A percentile compares a stretch with the other conserved stretches of the same genome.
Evolutionary conservation across 2,113 vertebrate species (phyloP).

Genomic region (Astur gentilis): DNA sequence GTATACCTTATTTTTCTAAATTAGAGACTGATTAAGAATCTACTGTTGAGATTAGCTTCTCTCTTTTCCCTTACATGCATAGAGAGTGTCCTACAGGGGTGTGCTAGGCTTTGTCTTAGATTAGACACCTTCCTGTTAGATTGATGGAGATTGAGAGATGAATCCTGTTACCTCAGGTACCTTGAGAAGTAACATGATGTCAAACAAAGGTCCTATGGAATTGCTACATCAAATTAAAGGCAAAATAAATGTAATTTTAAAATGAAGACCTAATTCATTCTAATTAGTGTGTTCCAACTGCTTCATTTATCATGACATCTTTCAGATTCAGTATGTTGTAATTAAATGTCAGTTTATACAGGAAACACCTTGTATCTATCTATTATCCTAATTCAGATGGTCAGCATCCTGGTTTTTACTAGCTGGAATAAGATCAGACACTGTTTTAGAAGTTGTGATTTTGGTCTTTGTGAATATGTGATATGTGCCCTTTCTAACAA

Average conservation of each 20-base stretch:
- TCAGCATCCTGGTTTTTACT: neutral
- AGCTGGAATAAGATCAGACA: neutral
- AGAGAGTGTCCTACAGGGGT: neutral
- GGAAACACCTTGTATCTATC: neutral
- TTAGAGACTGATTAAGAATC: neutral
- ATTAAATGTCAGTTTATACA: slow-evolving; percentile 5
- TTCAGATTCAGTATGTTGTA: neutral
- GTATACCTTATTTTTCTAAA: neutral
- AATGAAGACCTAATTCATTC: neutral
- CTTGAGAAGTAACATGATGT: neutral
- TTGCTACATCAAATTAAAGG: neutral
- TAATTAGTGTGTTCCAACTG: neutral
- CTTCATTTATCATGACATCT: neutral
- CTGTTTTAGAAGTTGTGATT: neutral
- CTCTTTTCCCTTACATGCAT: neutral
- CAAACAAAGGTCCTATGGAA: neutral
- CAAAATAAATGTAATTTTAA: neutral
- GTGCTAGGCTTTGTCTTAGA: neutral
- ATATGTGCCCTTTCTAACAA: neutral
- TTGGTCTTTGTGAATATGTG: neutral
- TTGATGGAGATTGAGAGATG: neutral
- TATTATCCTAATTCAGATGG: neutral
- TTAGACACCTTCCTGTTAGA: neutral
- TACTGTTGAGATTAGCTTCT: neutral
- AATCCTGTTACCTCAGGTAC: neutral